phyloP scores from a whole-genome alignment of 1,140 invertebrate genomes.

The Neodiprion fabricii region DNA sequence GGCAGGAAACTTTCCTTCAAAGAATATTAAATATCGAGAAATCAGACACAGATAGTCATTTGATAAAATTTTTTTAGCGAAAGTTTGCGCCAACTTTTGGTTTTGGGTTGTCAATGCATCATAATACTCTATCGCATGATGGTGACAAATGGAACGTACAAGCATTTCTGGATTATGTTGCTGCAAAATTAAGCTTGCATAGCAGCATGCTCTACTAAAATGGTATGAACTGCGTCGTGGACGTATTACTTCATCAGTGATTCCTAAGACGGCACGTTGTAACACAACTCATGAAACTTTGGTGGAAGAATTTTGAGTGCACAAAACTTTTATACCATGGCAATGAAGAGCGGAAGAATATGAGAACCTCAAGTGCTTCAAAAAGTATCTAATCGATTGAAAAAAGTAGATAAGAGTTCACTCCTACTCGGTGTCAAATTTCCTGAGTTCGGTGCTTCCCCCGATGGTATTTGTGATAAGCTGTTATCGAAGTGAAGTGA shows the following conservation, averaged over 20 bases:
- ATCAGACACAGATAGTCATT: slow-evolving; percentile 23
- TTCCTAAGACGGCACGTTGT: slow-evolving; percentile 43
- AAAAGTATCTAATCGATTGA: slow-evolving; percentile 22
- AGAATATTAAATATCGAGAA: slow-evolving; percentile 25
- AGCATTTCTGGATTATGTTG: slow-evolving; percentile 29
- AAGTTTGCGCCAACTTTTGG: slow-evolving; percentile 11
- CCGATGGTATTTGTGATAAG: slow-evolving; percentile 56
- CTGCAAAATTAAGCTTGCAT: slow-evolving; percentile 24
- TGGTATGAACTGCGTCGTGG: slow-evolving; percentile 42
- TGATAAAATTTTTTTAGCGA: slow-evolving; percentile 15
- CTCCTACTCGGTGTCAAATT: slow-evolving; percentile 6
- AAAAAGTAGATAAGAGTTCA: slow-evolving; percentile 32
- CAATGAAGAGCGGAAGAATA: slow-evolving; percentile 35
- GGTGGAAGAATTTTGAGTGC: slow-evolving; percentile 35
- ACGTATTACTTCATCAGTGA: slow-evolving; percentile 46
- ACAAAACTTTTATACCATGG: slow-evolving; percentile 30
- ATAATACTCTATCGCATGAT: slow-evolving; percentile 22
- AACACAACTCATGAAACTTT: slow-evolving; percentile 38
- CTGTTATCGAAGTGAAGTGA: slow-evolving; percentile 58
- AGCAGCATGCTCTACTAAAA: slow-evolving; percentile 25
- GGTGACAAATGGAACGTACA: slow-evolving; percentile 21
- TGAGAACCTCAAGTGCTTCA: slow-evolving; percentile 31
- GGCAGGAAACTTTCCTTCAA: slow-evolving; percentile 12
- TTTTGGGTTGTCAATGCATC: slow-evolving; percentile 29
- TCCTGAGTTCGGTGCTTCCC: slow-evolving; percentile 48